phyloP scores from a whole-genome alignment of 1,140 invertebrate genomes.

The Mycetomoellerius zeteki region DNA sequence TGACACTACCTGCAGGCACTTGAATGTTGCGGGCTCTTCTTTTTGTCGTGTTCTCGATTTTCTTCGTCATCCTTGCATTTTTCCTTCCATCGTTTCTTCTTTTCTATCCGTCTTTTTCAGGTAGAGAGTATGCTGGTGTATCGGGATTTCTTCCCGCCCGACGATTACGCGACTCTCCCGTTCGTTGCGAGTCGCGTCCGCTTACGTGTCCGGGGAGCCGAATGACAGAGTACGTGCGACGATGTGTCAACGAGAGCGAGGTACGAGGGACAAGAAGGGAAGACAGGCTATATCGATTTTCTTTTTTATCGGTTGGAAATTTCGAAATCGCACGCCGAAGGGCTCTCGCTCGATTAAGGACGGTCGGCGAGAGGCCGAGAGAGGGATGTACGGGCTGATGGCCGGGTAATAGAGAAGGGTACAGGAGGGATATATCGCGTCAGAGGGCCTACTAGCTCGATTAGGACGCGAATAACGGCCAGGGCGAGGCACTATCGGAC shows the following conservation, averaged over 20 bases:
- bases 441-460: slow-evolving; percentile 45
- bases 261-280: neutral
- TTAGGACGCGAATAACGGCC: slow-evolving; percentile 52
- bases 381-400: slow-evolving; percentile 40
- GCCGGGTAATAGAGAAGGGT: slow-evolving; percentile 40
- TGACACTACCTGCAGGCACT: slow-evolving; percentile 4
- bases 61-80: neutral
- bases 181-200: slow-evolving; percentile 21
- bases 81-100: neutral
- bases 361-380: slow-evolving; percentile 15
- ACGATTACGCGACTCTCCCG: slow-evolving; percentile 66
- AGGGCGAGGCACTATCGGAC: slow-evolving; percentile 41
- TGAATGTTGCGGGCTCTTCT: slow-evolving; percentile 4
- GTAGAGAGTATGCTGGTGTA: slow-evolving; percentile 37
- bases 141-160: slow-evolving; percentile 73
- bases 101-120: neutral
- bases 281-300: slow-evolving; percentile 68
- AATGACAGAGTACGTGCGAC: slow-evolving; percentile 52
- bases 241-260: slow-evolving; percentile 43
- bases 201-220: slow-evolving; percentile 61
- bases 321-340: slow-evolving; percentile 68
- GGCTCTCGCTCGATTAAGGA: slow-evolving; percentile 21
- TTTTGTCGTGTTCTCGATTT: slow-evolving; percentile 19
- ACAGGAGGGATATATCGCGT: slow-evolving; percentile 35
- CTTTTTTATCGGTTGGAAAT: slow-evolving; percentile 71